Conservation (phyloP, 2,888 invertebrate species). For the Abrostola triplasia region DNA sequence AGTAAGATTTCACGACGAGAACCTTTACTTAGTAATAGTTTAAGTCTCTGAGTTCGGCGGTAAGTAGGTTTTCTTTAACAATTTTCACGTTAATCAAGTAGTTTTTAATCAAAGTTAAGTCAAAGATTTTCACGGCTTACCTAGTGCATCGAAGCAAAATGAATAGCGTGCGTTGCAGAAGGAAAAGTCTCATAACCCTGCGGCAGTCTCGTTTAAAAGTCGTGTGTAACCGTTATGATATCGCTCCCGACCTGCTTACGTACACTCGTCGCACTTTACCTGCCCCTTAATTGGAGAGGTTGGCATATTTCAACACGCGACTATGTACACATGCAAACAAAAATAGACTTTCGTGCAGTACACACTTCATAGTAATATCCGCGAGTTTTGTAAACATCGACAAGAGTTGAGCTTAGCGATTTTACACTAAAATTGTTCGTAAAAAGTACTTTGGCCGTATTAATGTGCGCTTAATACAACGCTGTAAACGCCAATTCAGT, state of each 20-base stretch:
- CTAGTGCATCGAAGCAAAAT: constrained; percentile 46
- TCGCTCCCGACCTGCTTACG: constrained; percentile 79
- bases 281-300: constrained; percentile 84
- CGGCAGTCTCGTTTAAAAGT: constrained; percentile 78
- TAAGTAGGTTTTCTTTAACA: too few relatives aligned
- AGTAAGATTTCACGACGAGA: too few relatives aligned
- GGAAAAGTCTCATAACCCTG: constrained; percentile 71
- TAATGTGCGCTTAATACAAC: constrained; percentile 48
- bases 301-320: constrained; percentile 77
- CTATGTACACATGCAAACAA: constrained; percentile 71
- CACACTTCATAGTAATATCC: constrained; percentile 68
- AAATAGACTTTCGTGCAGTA: constrained; percentile 68
- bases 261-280: constrained; percentile 81
- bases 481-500: constrained; percentile 38
- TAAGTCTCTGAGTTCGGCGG: too few relatives aligned
- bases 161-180: constrained; percentile 61
- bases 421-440: constrained; percentile 77
- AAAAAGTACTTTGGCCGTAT: constrained; percentile 67
- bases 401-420: constrained; percentile 74
- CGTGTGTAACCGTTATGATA: constrained; percentile 82
- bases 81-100: neutral
- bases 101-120: neutral
- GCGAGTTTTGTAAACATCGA: constrained; percentile 63
- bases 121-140: constrained; percentile 17
- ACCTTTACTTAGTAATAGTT: too few relatives aligned